A percentile compares a stretch with the other conserved stretches of the same genome.
These are phyloP conservation scores for Yoshiicerus persimilis DNA, from an alignment of 1,140 invertebrate species.

Conservation along the genomic window DNA sequence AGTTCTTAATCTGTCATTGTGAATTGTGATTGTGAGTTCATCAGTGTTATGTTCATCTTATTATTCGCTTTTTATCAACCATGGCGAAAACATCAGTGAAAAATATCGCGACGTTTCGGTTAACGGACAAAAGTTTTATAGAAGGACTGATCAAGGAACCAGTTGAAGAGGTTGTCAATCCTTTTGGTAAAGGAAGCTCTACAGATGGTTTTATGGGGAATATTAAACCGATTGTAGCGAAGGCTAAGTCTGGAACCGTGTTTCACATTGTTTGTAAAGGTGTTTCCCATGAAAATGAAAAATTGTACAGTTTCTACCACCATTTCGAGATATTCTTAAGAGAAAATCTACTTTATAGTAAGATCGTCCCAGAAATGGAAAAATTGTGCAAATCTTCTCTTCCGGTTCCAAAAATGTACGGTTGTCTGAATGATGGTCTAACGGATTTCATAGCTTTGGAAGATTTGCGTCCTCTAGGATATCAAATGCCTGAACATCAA, in stretches of 20 bases:
- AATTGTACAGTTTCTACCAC: not conserved
- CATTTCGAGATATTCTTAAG: not conserved
- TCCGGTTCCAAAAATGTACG: conserved; percentile 34
- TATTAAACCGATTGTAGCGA: not conserved
- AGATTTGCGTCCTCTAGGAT: conserved; percentile 40
- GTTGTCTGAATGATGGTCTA: conserved; percentile 29
- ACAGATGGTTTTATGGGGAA: not conserved
- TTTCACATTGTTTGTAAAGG: not conserved
- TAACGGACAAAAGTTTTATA: not conserved
- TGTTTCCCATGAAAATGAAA: not conserved
- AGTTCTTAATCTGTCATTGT: no score
- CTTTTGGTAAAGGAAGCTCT: not conserved
- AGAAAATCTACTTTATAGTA: conserved; percentile 1
- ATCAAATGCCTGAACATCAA: conserved; percentile 40
- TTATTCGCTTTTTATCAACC: not conserved
- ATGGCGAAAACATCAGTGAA: not conserved
- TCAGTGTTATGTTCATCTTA: no score
- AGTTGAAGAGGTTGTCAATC: not conserved
- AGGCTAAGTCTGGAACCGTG: not conserved
- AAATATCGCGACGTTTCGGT: not conserved
- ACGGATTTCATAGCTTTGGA: conserved; percentile 42
- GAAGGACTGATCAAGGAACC: not conserved
- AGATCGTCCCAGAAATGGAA: not conserved
- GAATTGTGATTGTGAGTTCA: no score
- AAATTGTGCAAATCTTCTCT: not conserved